These are phyloP conservation scores for Drosophila bocqueti DNA, from an alignment of 1,140 invertebrate species.

Conservation along the genomic window DNA sequence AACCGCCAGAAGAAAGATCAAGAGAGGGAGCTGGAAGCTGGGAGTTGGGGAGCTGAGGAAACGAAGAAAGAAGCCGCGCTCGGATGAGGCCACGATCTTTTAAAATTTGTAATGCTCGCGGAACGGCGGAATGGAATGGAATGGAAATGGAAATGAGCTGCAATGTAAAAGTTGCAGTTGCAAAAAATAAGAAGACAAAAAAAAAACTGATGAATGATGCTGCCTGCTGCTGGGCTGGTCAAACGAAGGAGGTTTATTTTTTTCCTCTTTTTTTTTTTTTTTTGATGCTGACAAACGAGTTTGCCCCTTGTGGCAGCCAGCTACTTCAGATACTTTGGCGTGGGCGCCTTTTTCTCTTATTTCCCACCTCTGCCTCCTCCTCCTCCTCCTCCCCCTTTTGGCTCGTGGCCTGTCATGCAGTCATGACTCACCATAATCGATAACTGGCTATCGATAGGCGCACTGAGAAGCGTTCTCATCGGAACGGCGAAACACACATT, in stretches of 20 bases:
- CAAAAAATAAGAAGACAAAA: conserved; percentile 4
- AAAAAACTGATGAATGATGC: conserved; percentile 51
- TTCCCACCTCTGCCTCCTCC: neutral
- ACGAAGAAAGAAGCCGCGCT: conserved; percentile 33
- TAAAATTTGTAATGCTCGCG: conserved; percentile 40
- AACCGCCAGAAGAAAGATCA: conserved; percentile 26
- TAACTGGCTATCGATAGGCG: conserved; percentile 51
- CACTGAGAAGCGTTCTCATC: conserved; percentile 40
- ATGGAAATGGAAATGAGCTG: conserved; percentile 28
- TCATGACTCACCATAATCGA: conserved; percentile 40
- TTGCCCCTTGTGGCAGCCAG: conserved; percentile 48
- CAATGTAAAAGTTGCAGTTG: conserved; percentile 49
- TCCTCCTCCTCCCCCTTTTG: conserved; percentile 9
- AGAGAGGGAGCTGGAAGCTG: conserved; percentile 8
- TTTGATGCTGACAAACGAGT: conserved; percentile 44
- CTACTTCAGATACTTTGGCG: conserved; percentile 47
- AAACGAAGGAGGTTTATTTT: conserved; percentile 12
- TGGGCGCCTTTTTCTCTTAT: conserved; percentile 31
- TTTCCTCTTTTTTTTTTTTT: neutral
- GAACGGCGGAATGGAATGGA: conserved; percentile 41
- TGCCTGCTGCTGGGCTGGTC: conserved; percentile 44
- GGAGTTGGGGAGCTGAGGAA: conserved; percentile 2
- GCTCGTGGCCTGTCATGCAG: conserved; percentile 61
- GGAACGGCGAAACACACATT: conserved; percentile 14
- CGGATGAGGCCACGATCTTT: conserved; percentile 46